Evolutionary conservation across 2,888 invertebrate genomes (phyloP).

Genomic region (Aspidapion aeneum): DNA sequence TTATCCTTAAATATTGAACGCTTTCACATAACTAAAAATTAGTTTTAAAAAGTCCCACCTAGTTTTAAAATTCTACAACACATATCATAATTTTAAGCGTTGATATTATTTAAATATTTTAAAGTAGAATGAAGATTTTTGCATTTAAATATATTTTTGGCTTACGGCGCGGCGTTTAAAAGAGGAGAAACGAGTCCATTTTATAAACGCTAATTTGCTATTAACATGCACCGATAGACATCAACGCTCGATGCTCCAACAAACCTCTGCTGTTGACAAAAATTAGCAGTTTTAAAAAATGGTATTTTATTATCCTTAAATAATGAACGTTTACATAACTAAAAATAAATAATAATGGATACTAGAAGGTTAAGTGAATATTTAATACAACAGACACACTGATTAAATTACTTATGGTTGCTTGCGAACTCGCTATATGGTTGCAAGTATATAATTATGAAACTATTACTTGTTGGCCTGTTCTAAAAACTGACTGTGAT

Average conservation of each 20-base stretch:
- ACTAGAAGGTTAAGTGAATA: slow-evolving; percentile 13
- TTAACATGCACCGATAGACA: slow-evolving; percentile 21
- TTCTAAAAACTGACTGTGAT: background rate
- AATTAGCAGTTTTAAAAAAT: background rate
- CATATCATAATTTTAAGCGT: no score
- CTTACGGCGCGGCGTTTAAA: no score
- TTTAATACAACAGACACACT: slow-evolving; percentile 6
- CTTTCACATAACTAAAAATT: slow-evolving; percentile 14
- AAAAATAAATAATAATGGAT: slow-evolving; percentile 2
- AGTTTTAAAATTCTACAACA: no score
- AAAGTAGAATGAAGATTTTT: no score
- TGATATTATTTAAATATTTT: no score
- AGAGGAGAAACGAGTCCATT: no score
- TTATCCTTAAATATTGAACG: background rate
- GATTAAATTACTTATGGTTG: background rate
- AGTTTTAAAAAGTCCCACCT: background rate
- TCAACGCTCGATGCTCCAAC: slow-evolving; percentile 22
- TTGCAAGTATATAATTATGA: background rate
- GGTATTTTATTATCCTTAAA: background rate
- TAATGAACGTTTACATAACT: slow-evolving; percentile 10
- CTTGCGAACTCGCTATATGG: background rate
- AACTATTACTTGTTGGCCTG: background rate
- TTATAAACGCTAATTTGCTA: no score
- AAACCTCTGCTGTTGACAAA: slow-evolving; percentile 10
- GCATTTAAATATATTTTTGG: no score